These are phyloP conservation scores for Tipula vernalis DNA, from an alignment of 2,888 invertebrate species.

Conservation along the genomic window DNA sequence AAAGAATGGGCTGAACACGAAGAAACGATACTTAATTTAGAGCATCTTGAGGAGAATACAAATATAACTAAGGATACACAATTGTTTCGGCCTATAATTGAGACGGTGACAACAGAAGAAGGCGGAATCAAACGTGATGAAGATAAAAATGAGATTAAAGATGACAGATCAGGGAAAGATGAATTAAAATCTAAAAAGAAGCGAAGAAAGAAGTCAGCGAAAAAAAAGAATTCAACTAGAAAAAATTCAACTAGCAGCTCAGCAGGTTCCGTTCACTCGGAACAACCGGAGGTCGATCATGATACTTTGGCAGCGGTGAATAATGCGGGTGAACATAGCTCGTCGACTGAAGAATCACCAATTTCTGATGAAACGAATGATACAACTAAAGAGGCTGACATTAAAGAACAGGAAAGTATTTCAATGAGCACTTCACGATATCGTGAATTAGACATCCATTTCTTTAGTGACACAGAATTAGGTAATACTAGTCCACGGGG, in stretches of 20 bases:
- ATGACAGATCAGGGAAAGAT: constrained; percentile 39
- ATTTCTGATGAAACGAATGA: constrained; percentile 21
- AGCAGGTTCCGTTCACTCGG: constrained; percentile 24
- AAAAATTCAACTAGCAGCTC: constrained; percentile 45
- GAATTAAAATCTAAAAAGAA: constrained; percentile 43
- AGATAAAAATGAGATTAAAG: constrained; percentile 18
- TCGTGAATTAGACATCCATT: constrained; percentile 61
- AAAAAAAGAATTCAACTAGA: constrained; percentile 63
- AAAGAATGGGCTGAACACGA: constrained; percentile 37
- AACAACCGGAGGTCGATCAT: constrained; percentile 20
- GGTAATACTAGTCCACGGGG: constrained; percentile 44
- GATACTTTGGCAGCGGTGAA: constrained; percentile 26
- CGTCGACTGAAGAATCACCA: constrained; percentile 29
- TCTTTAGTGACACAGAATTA: constrained; percentile 88
- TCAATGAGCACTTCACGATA: constrained; percentile 28
- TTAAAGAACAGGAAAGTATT: neutral
- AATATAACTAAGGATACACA: neutral
- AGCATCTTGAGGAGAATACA: neutral
- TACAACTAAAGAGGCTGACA: constrained; percentile 23
- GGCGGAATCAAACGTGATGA: neutral
- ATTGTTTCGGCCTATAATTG: constrained; percentile 5
- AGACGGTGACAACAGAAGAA: neutral
- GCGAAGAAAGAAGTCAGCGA: constrained; percentile 64
- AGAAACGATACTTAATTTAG: neutral
- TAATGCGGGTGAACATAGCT: constrained; percentile 22